phyloP scores from a whole-genome alignment of 2,888 invertebrate genomes.

The Isoperla grammatica region DNA sequence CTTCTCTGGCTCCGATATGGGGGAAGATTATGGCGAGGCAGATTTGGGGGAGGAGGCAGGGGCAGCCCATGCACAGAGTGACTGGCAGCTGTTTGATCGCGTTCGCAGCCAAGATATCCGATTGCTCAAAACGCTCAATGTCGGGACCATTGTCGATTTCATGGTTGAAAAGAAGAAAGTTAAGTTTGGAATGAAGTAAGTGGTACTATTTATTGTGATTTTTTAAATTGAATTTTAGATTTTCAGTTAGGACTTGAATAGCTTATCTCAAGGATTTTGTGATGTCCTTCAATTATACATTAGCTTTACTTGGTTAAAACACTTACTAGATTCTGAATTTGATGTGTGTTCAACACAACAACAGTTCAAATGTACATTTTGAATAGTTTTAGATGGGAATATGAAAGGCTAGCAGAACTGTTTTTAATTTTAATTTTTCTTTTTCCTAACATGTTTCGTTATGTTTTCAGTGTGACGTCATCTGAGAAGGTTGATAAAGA shows the following conservation, averaged over 20 bases:
- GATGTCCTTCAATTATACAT: no score
- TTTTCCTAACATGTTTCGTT: no score
- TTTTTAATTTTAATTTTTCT: no score
- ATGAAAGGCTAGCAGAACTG: no score
- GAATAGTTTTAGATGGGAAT: no score
- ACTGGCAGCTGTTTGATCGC: slow-evolving; percentile 57
- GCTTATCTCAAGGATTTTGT: neutral
- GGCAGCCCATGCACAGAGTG: slow-evolving; percentile 35
- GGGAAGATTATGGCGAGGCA: slow-evolving; percentile 33
- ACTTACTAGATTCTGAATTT: no score
- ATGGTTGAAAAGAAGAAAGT: slow-evolving; percentile 83
- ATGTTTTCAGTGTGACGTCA: slow-evolving; percentile 62
- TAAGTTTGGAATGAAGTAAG: slow-evolving; percentile 74
- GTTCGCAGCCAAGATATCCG: slow-evolving; percentile 63
- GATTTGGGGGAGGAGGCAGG: slow-evolving; percentile 36
- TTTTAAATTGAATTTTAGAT: neutral
- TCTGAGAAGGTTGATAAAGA: slow-evolving; percentile 79
- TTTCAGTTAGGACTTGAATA: neutral
- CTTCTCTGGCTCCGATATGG: slow-evolving; percentile 42
- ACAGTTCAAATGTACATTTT: no score
- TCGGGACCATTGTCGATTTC: slow-evolving; percentile 69
- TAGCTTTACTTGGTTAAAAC: no score
- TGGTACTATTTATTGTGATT: slow-evolving; percentile 29
- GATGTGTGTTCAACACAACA: no score
- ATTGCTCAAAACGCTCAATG: slow-evolving; percentile 61